phyloP scores from a whole-genome alignment of 2,113 vertebrate genomes.

The Xiphophorus maculatus region DNA sequence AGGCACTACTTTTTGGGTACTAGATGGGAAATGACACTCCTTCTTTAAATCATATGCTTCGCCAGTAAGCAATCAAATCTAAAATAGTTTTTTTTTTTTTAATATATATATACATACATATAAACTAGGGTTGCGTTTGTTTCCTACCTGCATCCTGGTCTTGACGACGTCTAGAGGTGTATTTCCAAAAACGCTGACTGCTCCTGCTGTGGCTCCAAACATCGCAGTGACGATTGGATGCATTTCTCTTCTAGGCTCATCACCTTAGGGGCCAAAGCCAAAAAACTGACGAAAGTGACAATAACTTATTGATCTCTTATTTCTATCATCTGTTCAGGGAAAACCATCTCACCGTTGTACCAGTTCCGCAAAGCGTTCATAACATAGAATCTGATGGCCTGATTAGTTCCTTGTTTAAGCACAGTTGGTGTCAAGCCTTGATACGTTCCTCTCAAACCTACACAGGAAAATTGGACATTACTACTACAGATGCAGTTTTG shows the following conservation, averaged over 20 bases:
- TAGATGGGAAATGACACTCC: too few species aligned
- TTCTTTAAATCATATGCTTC: not conserved
- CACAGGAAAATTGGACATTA: constrained; percentile 6
- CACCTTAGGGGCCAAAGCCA: constrained; percentile 64
- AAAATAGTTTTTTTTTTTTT: not conserved
- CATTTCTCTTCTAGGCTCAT: constrained; percentile 78
- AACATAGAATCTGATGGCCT: constrained; percentile 84
- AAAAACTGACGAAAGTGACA: not conserved
- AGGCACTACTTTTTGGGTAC: too few species aligned
- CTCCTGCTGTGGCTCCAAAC: constrained; percentile 83
- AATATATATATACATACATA: too few species aligned
- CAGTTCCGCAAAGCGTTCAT: constrained; percentile 83
- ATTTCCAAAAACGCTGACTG: constrained; percentile 85
- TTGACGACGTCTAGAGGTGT: constrained; percentile 86
- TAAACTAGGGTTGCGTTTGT: too few species aligned
- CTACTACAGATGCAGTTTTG: not conserved
- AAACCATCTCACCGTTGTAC: constrained; percentile 80
- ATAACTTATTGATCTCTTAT: not conserved
- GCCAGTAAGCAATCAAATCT: not conserved
- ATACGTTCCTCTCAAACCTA: constrained; percentile 82
- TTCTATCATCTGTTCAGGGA: not conserved
- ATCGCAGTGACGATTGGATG: constrained; percentile 81
- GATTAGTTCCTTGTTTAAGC: constrained; percentile 83
- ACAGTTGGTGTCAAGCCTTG: constrained; percentile 83
- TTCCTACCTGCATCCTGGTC: constrained; percentile 84